These are phyloP conservation scores for Drosophila santomea DNA, from an alignment of 1,140 invertebrate genomes.

Conservation along the genomic window DNA sequence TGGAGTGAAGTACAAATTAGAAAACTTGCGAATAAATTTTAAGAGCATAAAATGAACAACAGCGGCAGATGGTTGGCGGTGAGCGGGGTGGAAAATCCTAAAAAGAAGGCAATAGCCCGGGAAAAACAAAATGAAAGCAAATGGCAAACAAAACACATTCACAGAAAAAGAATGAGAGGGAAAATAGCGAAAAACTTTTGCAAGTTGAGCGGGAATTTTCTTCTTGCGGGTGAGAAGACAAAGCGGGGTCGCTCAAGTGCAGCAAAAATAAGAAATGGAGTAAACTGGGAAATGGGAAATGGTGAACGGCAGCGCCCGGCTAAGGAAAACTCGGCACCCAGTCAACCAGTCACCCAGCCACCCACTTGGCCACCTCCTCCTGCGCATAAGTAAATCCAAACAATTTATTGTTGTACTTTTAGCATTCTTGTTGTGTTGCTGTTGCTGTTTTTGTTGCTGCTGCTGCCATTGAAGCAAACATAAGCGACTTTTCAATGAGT, in stretches of 20 bases:
- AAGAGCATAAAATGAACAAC: slow-evolving; percentile 70
- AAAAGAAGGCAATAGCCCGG: slow-evolving; percentile 20
- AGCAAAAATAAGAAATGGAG: slow-evolving; percentile 82
- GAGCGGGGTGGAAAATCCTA: background rate
- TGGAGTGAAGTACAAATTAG: slow-evolving; percentile 84
- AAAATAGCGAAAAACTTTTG: slow-evolving; percentile 81
- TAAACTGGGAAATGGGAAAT: slow-evolving; percentile 74
- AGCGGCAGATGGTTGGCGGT: slow-evolving; percentile 3
- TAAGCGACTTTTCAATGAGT: slow-evolving; percentile 82
- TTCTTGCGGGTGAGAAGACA: slow-evolving; percentile 61
- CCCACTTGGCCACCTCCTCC: background rate
- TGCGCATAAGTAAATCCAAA: slow-evolving; percentile 76
- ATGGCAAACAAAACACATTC: slow-evolving; percentile 79
- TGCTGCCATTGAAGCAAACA: slow-evolving; percentile 79
- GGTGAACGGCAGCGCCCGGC: slow-evolving; percentile 24
- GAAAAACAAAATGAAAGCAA: slow-evolving; percentile 62
- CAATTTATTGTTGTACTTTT: slow-evolving; percentile 82
- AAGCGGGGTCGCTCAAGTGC: slow-evolving; percentile 77
- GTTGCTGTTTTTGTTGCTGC: slow-evolving; percentile 52
- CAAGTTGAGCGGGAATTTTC: slow-evolving; percentile 78
- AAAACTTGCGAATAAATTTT: slow-evolving; percentile 84
- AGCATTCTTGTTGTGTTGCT: slow-evolving; percentile 72
- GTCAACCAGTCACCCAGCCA: background rate
- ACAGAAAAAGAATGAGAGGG: slow-evolving; percentile 33
- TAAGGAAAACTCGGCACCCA: slow-evolving; percentile 18